phyloP scores from a whole-genome alignment of 2,888 invertebrate genomes.

The Apodemia zela region DNA sequence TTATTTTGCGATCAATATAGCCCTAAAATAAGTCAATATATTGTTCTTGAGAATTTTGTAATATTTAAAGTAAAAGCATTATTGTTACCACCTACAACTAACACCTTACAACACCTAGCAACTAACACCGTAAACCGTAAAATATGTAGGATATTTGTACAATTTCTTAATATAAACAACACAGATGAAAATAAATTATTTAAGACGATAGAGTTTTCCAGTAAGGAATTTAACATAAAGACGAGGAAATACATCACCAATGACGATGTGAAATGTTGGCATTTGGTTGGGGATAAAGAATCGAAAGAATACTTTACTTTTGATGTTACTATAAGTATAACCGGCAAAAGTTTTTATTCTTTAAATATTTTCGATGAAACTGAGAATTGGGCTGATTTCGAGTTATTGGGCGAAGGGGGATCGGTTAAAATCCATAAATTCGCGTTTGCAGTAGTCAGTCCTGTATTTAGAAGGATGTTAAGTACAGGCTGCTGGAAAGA shows the following conservation, averaged over 20 bases:
- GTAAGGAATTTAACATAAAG: not conserved
- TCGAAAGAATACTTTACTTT: not conserved
- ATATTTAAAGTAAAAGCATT: too few species aligned
- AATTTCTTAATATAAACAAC: not conserved
- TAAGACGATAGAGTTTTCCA: not conserved
- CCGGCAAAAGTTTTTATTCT: slow-evolving; percentile 25
- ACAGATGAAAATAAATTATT: not conserved
- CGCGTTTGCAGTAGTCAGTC: slow-evolving; percentile 46
- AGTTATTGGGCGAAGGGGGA: slow-evolving; percentile 45
- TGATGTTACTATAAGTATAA: not conserved
- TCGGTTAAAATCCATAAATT: slow-evolving; percentile 45
- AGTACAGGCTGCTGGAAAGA: slow-evolving; percentile 41
- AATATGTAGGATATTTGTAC: not conserved
- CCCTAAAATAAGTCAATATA: too few species aligned
- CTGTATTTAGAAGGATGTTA: slow-evolving; percentile 46
- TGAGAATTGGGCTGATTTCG: slow-evolving; percentile 47
- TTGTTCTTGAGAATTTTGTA: too few species aligned
- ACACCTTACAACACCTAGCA: too few species aligned
- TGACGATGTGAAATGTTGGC: not conserved
- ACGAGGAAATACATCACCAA: not conserved
- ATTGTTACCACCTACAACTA: too few species aligned
- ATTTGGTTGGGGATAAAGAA: not conserved
- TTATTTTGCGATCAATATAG: too few species aligned
- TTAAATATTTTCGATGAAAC: slow-evolving; percentile 42
- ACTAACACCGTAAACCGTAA: not conserved